Base-by-base conservation (phyloP, 30 jellyfish, hydroid and myxozoan species). In the Turritopsis dohrnii region DNA sequence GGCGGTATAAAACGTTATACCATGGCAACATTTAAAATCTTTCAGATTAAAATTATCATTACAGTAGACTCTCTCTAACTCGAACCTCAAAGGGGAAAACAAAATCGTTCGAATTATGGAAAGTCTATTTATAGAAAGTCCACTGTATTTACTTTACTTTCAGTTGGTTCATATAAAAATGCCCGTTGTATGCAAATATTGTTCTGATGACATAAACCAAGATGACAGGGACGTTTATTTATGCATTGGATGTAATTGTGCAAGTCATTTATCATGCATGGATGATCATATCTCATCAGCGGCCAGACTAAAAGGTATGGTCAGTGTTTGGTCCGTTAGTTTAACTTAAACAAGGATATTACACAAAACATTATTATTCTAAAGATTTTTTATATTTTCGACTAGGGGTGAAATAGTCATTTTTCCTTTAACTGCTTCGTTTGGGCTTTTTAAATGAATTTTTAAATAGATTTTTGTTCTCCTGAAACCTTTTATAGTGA, bases 221-320 rank as follows among this genome's bases (percentile, higher is more conserved):
- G 27, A 3, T 22, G 87, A 80, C 8, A 28, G 28, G n/a, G 85
- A 77, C 28, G 71, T n/a, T 29, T 53, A 80, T 26, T 31, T n/a
- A 65, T 80, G 87, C 79, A 65, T 27, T 65, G 65, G 81, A 21
- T 80, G 87, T 52, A 19, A 26, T 52, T 23, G 20, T 1, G 52
- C 28, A 16, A 53, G 25, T 31, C 87, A 80, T 65, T 71, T 80
- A 21, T 80, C 87, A 21, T 80, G 87, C n/a, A 80, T 65, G 79
- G n/a, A 80, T 21, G 54, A 80, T 80, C 31, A 79, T 41, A 41
- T 41, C 60, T 13, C 60, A 1, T 31, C 52, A 53, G 31, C 87
- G 3, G 52, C 87, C 21, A 41, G 54, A n/a, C 79, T 80, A 26
- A 80, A 80, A 80, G 87, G 87, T 80, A 71, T 52, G 27, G 9